phyloP scores from a whole-genome alignment of 2,888 invertebrate genomes.

The Stenodema calcarata region DNA sequence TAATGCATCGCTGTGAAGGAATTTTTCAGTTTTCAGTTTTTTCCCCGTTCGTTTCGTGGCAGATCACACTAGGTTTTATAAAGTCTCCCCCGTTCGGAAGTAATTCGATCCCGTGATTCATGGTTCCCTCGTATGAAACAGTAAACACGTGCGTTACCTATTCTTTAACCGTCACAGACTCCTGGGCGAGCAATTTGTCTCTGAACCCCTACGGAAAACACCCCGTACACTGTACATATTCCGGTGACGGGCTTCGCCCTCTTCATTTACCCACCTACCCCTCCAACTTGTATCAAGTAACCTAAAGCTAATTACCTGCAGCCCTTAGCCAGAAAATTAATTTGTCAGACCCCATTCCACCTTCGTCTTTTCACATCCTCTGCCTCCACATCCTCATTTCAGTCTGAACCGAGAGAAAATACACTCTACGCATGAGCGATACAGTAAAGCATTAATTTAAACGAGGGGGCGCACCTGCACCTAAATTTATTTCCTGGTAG shows the following conservation, averaged over 20 bases:
- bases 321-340: constrained; percentile 32
- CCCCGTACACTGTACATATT: background rate
- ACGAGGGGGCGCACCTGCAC: constrained; percentile 5
- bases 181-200: constrained; percentile 5
- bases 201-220: background rate
- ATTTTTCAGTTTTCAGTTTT: no score
- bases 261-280: background rate
- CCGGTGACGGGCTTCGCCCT: background rate
- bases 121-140: background rate
- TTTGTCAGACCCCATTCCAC: constrained; percentile 32
- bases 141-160: constrained; percentile 24
- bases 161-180: constrained; percentile 2
- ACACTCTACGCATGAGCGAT: background rate
- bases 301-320: constrained; percentile 33
- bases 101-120: constrained; percentile 25
- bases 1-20: no score
- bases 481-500: background rate
- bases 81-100: background rate
- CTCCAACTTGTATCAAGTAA: constrained; percentile 3
- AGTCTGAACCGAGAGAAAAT: background rate
- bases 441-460: constrained; percentile 24
- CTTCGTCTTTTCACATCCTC: background rate
- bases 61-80: background rate
- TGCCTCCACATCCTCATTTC: background rate
- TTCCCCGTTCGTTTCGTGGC: no score